Evolutionary conservation across 2,888 invertebrate species (phyloP).

Genomic region (Nemoura dubitans): DNA sequence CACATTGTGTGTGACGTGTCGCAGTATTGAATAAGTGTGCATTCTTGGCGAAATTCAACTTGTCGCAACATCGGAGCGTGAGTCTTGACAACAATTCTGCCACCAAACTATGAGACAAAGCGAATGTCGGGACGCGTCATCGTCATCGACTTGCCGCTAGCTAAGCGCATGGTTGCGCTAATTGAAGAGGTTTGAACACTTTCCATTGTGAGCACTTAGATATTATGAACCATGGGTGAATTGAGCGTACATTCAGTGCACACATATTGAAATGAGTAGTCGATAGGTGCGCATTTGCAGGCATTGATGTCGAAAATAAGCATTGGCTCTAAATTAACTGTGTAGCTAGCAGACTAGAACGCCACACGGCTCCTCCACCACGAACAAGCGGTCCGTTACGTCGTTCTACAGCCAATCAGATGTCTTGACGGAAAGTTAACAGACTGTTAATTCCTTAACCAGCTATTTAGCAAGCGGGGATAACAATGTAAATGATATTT

Average conservation of each 20-base stretch:
- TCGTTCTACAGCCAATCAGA: too few relatives aligned
- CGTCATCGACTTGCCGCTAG: background rate
- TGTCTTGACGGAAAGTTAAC: too few relatives aligned
- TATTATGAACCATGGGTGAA: background rate
- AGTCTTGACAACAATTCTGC: background rate
- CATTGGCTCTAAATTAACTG: too few relatives aligned
- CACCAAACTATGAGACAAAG: background rate
- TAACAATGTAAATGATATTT: too few relatives aligned
- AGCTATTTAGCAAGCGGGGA: too few relatives aligned
- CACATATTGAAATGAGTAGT: background rate
- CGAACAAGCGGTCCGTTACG: too few relatives aligned
- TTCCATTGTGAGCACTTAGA: background rate
- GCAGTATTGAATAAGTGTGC: background rate
- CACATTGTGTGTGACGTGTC: background rate
- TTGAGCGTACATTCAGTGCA: background rate
- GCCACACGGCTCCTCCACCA: too few relatives aligned
- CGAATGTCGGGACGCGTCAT: background rate
- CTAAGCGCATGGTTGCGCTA: background rate
- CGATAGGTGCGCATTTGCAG: too few relatives aligned
- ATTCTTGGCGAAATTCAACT: background rate
- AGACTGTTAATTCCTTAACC: too few relatives aligned
- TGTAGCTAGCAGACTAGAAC: too few relatives aligned
- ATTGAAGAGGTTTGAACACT: background rate
- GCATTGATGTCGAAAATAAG: too few relatives aligned
- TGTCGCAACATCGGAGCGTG: background rate